Evolutionary conservation across 2,888 invertebrate genomes (phyloP).

Genomic region (Alitta virens): DNA sequence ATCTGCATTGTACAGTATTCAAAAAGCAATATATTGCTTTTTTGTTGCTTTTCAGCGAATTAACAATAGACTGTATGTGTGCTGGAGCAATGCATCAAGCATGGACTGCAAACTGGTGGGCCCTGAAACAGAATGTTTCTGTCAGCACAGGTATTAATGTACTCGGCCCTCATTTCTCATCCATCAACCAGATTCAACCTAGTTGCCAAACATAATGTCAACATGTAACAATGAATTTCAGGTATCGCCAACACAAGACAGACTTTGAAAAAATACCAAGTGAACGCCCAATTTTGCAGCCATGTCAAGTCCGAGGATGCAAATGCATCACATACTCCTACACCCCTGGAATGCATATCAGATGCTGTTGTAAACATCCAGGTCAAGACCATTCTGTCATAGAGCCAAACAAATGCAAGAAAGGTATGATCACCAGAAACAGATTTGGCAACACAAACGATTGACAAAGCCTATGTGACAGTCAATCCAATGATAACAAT

Average conservation of each 20-base stretch:
- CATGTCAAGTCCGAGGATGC: constrained; percentile 30
- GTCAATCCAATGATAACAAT: no score
- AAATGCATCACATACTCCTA: constrained; percentile 26
- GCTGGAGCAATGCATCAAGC: constrained; percentile 44
- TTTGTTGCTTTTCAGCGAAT: constrained; percentile 39
- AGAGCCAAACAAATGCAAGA: constrained; percentile 44
- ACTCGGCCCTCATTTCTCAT: no score
- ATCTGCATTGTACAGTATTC: background rate
- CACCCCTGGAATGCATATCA: constrained; percentile 26
- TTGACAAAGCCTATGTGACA: no score
- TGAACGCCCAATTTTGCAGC: constrained; percentile 34
- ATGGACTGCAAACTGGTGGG: constrained; percentile 57
- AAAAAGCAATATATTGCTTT: background rate
- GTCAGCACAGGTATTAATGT: constrained; percentile 47
- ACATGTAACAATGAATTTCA: constrained; percentile 21
- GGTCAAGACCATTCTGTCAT: constrained; percentile 45
- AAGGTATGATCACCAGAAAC: constrained; percentile 37
- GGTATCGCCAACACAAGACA: constrained; percentile 54
- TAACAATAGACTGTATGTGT: constrained; percentile 50
- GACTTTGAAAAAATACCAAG: constrained; percentile 49
- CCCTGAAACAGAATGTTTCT: constrained; percentile 54
- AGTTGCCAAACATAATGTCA: no score
- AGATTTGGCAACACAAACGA: no score
- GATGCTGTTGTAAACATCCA: constrained; percentile 52
- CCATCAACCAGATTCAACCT: no score